Evolutionary conservation across 1,140 invertebrate genomes (phyloP).

Genomic region (Condylostylus longicornis): DNA sequence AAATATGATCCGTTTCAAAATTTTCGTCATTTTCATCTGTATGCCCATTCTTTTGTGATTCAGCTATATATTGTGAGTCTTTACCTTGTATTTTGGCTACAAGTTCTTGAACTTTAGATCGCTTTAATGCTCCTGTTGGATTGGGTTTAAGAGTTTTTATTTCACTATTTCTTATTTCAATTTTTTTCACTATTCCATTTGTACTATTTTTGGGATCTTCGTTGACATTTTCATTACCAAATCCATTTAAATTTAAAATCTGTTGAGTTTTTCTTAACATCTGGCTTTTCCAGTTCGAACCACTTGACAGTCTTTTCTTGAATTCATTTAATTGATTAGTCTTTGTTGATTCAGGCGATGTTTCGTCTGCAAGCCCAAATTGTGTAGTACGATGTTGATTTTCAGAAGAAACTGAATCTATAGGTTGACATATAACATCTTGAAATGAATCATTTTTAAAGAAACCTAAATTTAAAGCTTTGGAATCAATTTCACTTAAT

Average conservation of each 20-base stretch:
- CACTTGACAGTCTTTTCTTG: constrained; percentile 1
- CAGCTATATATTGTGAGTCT: constrained; percentile 34
- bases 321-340: constrained; percentile 1
- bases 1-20: no score
- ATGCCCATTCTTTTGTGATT: constrained; percentile 32
- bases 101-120: constrained; percentile 15
- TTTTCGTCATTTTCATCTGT: not conserved
- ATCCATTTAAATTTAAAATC: no score
- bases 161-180: constrained; percentile 17
- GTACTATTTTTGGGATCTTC: constrained; percentile 30
- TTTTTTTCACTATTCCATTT: constrained; percentile 28
- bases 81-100: constrained; percentile 34
- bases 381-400: not conserved
- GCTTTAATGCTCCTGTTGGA: constrained; percentile 7
- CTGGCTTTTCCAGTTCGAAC: constrained; percentile 1
- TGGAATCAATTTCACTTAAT: no score
- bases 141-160: constrained; percentile 25
- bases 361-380: not conserved
- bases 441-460: no score
- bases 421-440: no score
- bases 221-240: no score
- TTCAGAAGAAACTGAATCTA: no score
- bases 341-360: not conserved
- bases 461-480: no score
- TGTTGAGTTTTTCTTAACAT: constrained; percentile 1